These are phyloP conservation scores for Cyanoderma ruficeps DNA, from an alignment of 2,113 vertebrate genomes.

Conservation along the genomic window DNA sequence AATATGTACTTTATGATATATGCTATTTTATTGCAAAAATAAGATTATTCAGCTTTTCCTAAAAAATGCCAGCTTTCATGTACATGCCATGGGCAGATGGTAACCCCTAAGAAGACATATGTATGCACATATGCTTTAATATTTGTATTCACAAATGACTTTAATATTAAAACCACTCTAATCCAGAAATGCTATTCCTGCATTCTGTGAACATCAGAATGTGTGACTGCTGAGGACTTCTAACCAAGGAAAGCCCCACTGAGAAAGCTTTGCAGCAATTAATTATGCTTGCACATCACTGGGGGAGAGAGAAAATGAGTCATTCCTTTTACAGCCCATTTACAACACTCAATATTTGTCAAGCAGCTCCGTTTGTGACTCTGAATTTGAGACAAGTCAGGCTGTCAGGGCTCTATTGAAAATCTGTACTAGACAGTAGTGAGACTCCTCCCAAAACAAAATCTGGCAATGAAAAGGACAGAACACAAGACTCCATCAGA, in stretches of 20 bases:
- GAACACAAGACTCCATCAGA: neutral
- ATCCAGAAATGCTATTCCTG: neutral
- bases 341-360: neutral
- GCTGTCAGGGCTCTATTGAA: neutral
- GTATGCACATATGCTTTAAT: conserved; percentile 4
- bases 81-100: neutral
- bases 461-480: neutral
- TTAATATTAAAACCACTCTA: neutral
- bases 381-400: neutral
- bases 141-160: neutral
- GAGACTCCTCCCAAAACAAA: neutral
- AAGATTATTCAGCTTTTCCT: neutral
- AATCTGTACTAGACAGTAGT: neutral
- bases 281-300: neutral
- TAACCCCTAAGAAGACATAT: neutral
- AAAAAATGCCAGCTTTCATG: neutral
- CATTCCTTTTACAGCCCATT: neutral
- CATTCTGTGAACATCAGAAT: neutral
- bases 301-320: neutral
- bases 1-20: neutral
- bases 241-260: neutral
- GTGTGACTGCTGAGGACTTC: neutral
- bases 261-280: neutral
- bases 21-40: neutral
- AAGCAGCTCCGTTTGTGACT: neutral